Percentiles rank a stretch among this genome's conserved stretches.
Evolutionary conservation across 1,140 invertebrate genomes (phyloP).

Genomic region (Maniola jurtina): DNA sequence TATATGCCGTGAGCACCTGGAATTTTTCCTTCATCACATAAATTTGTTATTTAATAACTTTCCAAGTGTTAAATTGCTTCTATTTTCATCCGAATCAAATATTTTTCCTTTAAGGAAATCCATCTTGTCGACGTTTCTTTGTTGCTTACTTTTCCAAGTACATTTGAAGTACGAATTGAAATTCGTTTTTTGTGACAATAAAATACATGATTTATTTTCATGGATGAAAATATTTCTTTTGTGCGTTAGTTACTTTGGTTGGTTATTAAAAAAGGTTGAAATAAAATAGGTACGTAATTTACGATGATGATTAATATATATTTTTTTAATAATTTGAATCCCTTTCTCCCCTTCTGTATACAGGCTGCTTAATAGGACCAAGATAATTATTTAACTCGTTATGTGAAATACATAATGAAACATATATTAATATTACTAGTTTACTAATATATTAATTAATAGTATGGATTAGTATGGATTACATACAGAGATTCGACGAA

Average conservation of each 20-base stretch:
- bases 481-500: too few species aligned
- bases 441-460: too few species aligned
- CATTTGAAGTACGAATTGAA: neutral
- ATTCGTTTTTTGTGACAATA: neutral
- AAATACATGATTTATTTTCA: neutral
- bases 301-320: neutral
- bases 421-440: too few species aligned
- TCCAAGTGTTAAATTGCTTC: neutral
- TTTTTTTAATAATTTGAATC: too few species aligned
- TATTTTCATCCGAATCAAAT: neutral
- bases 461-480: too few species aligned
- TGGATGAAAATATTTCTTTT: neutral
- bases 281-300: neutral
- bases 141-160: neutral
- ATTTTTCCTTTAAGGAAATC: neutral
- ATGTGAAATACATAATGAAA: too few species aligned
- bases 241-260: neutral
- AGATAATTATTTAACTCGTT: too few species aligned
- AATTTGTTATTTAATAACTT: neutral
- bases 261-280: neutral
- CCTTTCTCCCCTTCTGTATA: too few species aligned
- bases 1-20: neutral
- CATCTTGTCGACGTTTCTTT: conserved; percentile 1
- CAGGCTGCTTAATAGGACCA: too few species aligned
- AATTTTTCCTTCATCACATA: neutral